Conservation (phyloP, 2,113 vertebrate species). For the Cyphomyrus plagiostoma region DNA sequence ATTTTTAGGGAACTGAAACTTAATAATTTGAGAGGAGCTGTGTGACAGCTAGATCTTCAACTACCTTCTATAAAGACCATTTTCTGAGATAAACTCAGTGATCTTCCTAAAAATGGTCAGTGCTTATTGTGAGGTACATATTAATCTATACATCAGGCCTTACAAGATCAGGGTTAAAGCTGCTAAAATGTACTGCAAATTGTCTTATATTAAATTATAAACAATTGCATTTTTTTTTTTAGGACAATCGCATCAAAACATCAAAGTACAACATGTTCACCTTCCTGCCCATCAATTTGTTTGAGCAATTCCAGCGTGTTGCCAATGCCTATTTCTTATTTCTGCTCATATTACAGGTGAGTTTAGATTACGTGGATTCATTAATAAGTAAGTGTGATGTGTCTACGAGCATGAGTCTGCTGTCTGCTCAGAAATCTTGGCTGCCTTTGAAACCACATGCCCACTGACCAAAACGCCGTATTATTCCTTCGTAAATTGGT, state of each 20-base stretch:
- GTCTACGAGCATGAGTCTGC: neutral
- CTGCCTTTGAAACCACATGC: neutral
- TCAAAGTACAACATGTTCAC: constrained; percentile 67
- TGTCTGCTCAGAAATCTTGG: neutral
- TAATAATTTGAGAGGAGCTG: neutral
- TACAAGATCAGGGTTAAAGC: neutral
- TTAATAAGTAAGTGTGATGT: neutral
- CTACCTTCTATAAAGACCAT: neutral
- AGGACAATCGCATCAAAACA: constrained; percentile 71
- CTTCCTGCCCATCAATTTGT: constrained; percentile 70
- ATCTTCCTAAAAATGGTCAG: neutral
- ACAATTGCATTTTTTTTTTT: constrained; percentile 18
- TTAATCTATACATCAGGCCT: neutral
- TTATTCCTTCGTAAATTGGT: neutral
- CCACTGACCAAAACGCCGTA: neutral
- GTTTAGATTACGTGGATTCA: neutral
- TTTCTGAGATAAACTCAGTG: neutral
- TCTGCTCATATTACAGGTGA: constrained; percentile 57
- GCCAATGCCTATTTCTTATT: constrained; percentile 66
- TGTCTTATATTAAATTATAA: neutral
- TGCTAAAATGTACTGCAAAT: neutral
- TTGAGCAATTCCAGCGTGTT: constrained; percentile 71
- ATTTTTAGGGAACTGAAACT: neutral
- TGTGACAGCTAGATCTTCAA: neutral
- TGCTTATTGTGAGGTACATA: neutral